Evolutionary conservation across 2,113 vertebrate species (phyloP), one percentile per base, ranked within the genome.

Genomic region (Columba janthina): DNA sequence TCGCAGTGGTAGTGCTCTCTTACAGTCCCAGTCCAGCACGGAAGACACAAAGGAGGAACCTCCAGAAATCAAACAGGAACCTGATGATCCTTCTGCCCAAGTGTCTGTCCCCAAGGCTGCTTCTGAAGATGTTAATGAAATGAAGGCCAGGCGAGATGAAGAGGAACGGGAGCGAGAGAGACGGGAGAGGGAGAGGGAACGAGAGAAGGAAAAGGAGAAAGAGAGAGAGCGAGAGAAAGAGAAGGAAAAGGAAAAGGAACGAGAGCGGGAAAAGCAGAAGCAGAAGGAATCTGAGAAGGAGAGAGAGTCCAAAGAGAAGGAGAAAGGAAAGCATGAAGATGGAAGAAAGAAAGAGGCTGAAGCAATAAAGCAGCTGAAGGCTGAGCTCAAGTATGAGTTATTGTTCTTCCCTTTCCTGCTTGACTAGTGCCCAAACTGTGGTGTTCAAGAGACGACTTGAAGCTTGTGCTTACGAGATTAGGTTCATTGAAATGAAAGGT

Each of bases 21-120:
- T 99, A n/a, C 99, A 99, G 57, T 99, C 99, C 24, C 99, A 99
- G 97, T 99, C 99, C 11, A 99, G 99, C 91, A 99, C 98, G 5
- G 99, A 99, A 88, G 99, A 99, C 10, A 79, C 98, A 57, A 99
- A 99, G 88, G 99, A 99, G 42, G 99, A 99, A 70, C 97, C 94
- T 48, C 92, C 61, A 70, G 98, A 95, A 97, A 98, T 98, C n/a
- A 99, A 99, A 76, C 97, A 97, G 3, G 99, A 99, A 38, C 87
- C 98, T 5, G 99, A 99, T 65, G 99, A 98, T 62, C 40, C 95
- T 18, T 74, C 98, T 50, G 66, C 87, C 36, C 98, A 98, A 53
- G 96, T 94, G 34, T 97, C 98, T 8, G 95, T 97, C 22, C 97
- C 97, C 31, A 98, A 98, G 96, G 83, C 98, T 6, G 94, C 93